These are phyloP conservation scores for Brenthis daphne DNA, from an alignment of 2,888 invertebrate genomes.

Conservation along the genomic window DNA sequence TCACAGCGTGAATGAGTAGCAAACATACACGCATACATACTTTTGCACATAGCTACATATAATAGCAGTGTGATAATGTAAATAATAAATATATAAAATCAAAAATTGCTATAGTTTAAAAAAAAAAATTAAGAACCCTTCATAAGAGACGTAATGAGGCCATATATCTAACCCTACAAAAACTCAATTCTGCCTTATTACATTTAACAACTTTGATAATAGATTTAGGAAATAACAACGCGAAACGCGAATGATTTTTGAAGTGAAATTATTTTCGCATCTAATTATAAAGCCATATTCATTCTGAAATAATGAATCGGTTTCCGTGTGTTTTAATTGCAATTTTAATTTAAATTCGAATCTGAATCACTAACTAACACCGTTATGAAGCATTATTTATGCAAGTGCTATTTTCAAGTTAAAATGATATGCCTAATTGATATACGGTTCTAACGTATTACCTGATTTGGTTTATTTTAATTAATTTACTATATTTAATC, in stretches of 20 bases:
- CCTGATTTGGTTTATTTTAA: background rate
- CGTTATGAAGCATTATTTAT: slow-evolving; percentile 65
- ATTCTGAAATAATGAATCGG: slow-evolving; percentile 54
- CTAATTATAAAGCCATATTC: slow-evolving; percentile 30
- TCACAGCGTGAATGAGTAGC: too few relatives aligned
- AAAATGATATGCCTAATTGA: slow-evolving; percentile 63
- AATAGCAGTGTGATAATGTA: too few relatives aligned
- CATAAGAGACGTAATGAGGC: too few relatives aligned
- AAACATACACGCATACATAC: too few relatives aligned
- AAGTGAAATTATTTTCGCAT: slow-evolving; percentile 18
- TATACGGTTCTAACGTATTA: slow-evolving; percentile 30
- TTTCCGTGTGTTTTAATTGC: slow-evolving; percentile 52
- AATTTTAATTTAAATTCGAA: slow-evolving; percentile 69
- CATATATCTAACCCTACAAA: too few relatives aligned
- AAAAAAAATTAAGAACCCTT: too few relatives aligned
- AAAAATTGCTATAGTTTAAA: too few relatives aligned
- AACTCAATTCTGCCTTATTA: too few relatives aligned
- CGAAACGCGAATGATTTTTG: slow-evolving; percentile 12
- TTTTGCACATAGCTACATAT: too few relatives aligned
- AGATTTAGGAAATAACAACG: background rate
- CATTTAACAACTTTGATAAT: background rate
- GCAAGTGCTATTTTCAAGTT: slow-evolving; percentile 62
- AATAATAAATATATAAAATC: too few relatives aligned
- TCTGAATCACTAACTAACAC: slow-evolving; percentile 63
- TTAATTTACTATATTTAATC: background rate